These are phyloP conservation scores for Cyanocitta stelleri DNA, from an alignment of 2,113 vertebrate genomes.

Conservation along the genomic window DNA sequence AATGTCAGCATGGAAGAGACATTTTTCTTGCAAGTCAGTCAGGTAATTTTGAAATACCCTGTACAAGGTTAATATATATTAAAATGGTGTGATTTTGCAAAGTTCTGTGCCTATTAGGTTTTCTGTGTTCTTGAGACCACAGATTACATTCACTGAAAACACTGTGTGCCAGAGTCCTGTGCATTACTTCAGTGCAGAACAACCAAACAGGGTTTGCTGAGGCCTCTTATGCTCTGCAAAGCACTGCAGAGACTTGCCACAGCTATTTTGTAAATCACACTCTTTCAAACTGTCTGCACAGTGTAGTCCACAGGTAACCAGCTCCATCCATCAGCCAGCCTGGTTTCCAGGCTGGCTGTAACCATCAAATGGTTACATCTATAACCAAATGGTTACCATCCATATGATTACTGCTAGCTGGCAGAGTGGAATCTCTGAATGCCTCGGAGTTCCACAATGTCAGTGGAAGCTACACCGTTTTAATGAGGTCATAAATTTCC, in stretches of 20 bases:
- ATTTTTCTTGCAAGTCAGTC: neutral
- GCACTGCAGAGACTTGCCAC: neutral
- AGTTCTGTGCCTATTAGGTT: neutral
- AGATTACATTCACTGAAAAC: neutral
- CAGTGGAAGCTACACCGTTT: neutral
- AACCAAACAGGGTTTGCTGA: neutral
- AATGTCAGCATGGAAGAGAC: neutral
- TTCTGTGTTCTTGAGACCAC: neutral
- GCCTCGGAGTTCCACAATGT: neutral
- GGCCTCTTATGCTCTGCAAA: neutral
- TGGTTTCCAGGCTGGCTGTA: neutral
- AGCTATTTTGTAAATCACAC: neutral
- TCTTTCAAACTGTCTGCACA: neutral
- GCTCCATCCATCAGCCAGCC: neutral
- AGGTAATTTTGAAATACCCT: neutral
- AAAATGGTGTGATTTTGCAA: neutral
- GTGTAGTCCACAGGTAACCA: neutral
- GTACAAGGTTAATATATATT: slow-evolving; percentile 10
- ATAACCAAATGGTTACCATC: neutral
- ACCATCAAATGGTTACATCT: neutral
- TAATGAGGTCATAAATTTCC: neutral
- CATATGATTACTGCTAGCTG: neutral
- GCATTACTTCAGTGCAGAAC: neutral
- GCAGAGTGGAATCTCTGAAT: neutral
- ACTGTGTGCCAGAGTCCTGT: neutral